Evolutionary conservation across 2,797 vertebrate genomes (phyloP).

Genomic region (Acanthurus lineatus): DNA sequence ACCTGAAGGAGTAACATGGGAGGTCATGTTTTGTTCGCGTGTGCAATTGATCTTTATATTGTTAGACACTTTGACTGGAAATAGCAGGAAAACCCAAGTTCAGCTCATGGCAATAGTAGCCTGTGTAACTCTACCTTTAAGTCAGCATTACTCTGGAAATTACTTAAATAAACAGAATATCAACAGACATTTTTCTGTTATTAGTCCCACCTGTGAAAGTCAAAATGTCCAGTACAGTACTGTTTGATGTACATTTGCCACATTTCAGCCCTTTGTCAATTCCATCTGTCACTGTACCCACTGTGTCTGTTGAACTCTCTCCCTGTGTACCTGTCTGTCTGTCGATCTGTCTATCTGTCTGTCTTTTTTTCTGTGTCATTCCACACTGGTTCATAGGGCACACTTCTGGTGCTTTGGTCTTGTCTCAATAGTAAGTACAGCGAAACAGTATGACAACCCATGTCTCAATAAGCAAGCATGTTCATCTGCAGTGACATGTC

Average conservation of each 20-base stretch:
- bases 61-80: constrained; percentile 16
- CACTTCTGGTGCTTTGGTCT: constrained; percentile 90
- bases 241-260: constrained; percentile 36
- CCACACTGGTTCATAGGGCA: constrained; percentile 89
- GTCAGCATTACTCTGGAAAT: not conserved
- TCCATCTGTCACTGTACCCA: constrained; percentile 82
- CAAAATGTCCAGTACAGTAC: constrained; percentile 31
- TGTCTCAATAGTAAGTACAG: constrained; percentile 94
- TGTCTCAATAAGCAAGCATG: constrained; percentile 73
- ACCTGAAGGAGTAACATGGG: constrained; percentile 47
- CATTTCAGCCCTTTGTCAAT: constrained; percentile 70
- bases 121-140: not conserved
- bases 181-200: not conserved
- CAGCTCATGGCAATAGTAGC: not conserved
- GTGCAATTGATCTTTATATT: constrained; percentile 18
- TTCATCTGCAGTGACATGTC: constrained; percentile 62
- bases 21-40: constrained; percentile 32
- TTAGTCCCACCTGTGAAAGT: constrained; percentile 1
- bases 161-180: not conserved
- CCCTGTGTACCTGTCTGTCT: constrained; percentile 76
- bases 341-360: constrained; percentile 46
- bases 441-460: constrained; percentile 66
- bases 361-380: constrained; percentile 75
- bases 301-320: constrained; percentile 72
- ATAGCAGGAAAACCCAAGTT: not conserved